Evolutionary conservation across 2,113 vertebrate genomes (phyloP).

Genomic region (Monarcha castaneiventris): DNA sequence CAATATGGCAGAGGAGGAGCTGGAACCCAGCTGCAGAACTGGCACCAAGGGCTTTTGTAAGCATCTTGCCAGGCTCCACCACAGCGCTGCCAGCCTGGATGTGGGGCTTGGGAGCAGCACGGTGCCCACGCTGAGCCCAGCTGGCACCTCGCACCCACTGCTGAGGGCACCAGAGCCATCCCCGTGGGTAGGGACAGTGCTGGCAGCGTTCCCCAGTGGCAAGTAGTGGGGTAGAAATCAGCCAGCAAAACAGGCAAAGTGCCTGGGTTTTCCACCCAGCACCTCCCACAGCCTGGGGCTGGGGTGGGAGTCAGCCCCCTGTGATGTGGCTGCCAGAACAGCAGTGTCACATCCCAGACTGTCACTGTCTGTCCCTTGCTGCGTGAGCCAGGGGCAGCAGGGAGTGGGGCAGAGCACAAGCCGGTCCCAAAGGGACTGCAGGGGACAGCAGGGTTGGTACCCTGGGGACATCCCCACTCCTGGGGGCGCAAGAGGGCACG

Average conservation of each 20-base stretch:
- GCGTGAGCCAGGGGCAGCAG: not conserved
- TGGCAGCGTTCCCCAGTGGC: not conserved
- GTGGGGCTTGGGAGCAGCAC: not conserved
- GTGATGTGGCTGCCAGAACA: rapidly evolving
- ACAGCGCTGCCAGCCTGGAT: not conserved
- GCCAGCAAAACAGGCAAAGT: not conserved
- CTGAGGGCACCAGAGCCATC: rapidly evolving
- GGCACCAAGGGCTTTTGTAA: not conserved
- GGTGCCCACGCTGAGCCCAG: not conserved
- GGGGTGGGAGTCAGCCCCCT: not conserved
- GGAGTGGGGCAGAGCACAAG: rapidly evolving
- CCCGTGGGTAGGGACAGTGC: rapidly evolving
- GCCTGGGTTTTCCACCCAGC: not conserved
- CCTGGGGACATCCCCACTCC: not conserved
- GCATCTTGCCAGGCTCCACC: not conserved
- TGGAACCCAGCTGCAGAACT: not conserved
- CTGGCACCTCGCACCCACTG: rapidly evolving
- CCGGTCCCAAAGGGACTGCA: not conserved
- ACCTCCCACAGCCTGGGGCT: not conserved
- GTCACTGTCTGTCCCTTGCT: not conserved
- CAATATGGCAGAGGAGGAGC: not conserved
- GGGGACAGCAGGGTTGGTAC: not conserved
- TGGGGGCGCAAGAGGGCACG: not conserved
- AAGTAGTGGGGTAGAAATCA: not conserved
- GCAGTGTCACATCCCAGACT: not conserved